Base-by-base conservation (phyloP, 2,888 invertebrate genomes). In the Leucophenga maculata region DNA sequence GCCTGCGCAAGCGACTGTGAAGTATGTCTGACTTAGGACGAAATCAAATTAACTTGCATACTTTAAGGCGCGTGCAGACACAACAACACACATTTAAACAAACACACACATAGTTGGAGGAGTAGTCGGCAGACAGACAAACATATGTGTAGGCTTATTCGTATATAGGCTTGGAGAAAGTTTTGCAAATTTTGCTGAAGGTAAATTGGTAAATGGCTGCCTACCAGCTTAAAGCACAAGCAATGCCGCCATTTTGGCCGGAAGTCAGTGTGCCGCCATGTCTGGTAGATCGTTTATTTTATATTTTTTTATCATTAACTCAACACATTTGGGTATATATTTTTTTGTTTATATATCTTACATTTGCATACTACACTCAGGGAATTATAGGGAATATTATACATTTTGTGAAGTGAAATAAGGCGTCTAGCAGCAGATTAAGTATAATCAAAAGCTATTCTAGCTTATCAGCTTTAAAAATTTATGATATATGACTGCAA, bases 11-110 rank as follows among this genome's bases (percentile, higher is more conserved):
- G 26, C 31, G 67, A 68, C 65, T 74, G 72, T 68, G 76, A 77
- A 77, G 78, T 79, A 77, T 72, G 75, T 75, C 71, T 72, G 74
- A 75, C 76, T 76, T 71, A 72, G 78, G 75, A 48, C 70, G 76
- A 83, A 82, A 81, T 82, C 84, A 83, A 82, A 82, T 83, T 82
- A 83, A 81, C 78, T 79, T 74, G 82, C 82, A 80, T 75, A 80
- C 82, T 77, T 77, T 79, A 72, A 18, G 73, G 77, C 65, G 65
- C 16, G n/a, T 18, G 31, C 59, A 46, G 9, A 14, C 11, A 44
- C 13, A 57, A 66, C 46, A 66, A 16, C 3, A 55, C 8, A 54
- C 52, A 32, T 26, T 64, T n/a, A 46, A 39, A 65, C 4, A 26
- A 52, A 48, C 54, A 46, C 48, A 14, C 73, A 77, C 78, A 82